Base-by-base conservation (phyloP, 1,140 invertebrate genomes). In the Magallana angulata region DNA sequence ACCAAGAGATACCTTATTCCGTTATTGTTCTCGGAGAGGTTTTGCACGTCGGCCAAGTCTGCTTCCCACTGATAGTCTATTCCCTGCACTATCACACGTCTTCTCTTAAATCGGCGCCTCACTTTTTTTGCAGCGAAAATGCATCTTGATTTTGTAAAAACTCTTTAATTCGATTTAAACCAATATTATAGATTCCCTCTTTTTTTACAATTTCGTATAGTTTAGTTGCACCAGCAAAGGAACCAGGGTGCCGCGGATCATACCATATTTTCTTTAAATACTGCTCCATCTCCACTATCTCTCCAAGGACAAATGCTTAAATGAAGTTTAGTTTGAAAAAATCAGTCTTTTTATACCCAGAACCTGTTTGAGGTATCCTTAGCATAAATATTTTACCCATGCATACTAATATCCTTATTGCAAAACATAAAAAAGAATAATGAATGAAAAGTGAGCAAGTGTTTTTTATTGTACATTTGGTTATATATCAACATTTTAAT, bases 21-120 rank as follows among this genome's bases (percentile, higher is more conserved):
- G n/a, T 81, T 64, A 58, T 81, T 88, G 48, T 82, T 82, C 80
- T 76, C 8, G 6, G 83, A 85, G 11, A 85, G 24, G 6, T 76
- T 81, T 60, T 60, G 57, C 8, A 88, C 71, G 30, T 88, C 87
- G 11, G 68, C 84, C 68, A 68, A 82, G 64, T 88, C 87, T 11
- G 87, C 87, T 48, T 88, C 76, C 82, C 85, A 89, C 60, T 87
- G 83, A 86, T 81, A 48, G 58, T 89, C 88, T 24, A 87, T 87
- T 24, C 85, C 85, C 24, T 84, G 57, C 8, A 89, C 88, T 18
- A 89, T 59, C 16, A 88, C 87, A 14, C 30, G 48, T 64, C 48
- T 57, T 58, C 81, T 83, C 16, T 24, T n/a, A 71, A 87, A 87
- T 76, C 82, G 7, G 83, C 82, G 59, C 9, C 82, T 14, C 16